Evolutionary conservation across 2,113 vertebrate genomes (phyloP).

Genomic region (Nyctibius bracteatus): DNA sequence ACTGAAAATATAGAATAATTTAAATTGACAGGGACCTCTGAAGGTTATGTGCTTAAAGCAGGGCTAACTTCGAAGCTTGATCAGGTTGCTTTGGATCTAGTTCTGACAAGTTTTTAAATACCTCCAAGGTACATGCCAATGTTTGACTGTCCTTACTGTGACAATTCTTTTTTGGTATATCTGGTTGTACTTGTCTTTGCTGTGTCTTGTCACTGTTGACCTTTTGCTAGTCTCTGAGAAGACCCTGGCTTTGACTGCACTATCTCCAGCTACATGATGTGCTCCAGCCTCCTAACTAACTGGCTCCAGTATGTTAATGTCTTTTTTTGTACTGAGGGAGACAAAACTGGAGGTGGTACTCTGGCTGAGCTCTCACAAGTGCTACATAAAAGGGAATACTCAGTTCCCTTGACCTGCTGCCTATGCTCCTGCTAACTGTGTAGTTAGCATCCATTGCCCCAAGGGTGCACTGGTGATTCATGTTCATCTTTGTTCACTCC

Average conservation of each 20-base stretch:
- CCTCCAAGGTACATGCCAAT: neutral
- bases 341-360: neutral
- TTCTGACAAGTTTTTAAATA: neutral
- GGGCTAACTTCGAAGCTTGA: neutral
- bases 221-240: fast-evolving
- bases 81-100: neutral
- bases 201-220: neutral
- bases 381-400: neutral
- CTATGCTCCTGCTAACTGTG: neutral
- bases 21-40: neutral
- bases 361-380: too few relatives aligned
- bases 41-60: neutral
- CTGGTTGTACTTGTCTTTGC: neutral
- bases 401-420: neutral
- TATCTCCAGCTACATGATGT: fast-evolving
- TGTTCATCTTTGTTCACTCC: neutral
- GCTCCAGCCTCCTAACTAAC: neutral
- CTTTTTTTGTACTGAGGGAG: too few relatives aligned
- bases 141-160: neutral
- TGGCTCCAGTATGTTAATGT: fast-evolving
- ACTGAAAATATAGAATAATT: neutral
- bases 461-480: slow-evolving; percentile 48
- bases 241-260: neutral
- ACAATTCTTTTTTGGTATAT: too few relatives aligned
- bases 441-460: slow-evolving; percentile 13